phyloP scores from a whole-genome alignment of 2,888 invertebrate genomes.

The Hyposoter didymator region DNA sequence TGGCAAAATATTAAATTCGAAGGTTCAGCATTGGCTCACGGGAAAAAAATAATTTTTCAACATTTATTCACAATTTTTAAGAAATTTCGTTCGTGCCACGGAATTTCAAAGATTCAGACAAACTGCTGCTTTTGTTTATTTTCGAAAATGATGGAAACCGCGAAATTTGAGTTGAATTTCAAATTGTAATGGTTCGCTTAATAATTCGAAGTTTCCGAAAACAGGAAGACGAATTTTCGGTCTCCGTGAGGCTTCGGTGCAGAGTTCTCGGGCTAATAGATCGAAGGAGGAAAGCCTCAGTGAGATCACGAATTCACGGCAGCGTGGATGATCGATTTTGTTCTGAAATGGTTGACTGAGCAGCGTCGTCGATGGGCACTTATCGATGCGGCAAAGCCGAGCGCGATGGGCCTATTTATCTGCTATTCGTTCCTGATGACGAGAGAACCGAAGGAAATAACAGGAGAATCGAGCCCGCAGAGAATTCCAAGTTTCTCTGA shows the following conservation, averaged over 20 bases:
- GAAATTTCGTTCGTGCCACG: background rate
- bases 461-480: background rate
- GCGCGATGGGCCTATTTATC: conserved; percentile 23
- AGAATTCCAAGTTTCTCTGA: background rate
- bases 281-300: conserved; percentile 3
- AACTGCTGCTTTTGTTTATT: background rate
- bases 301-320: conserved; percentile 72
- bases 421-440: conserved; percentile 27
- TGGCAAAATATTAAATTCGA: background rate
- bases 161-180: background rate
- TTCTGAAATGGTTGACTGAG: conserved; percentile 68
- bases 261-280: background rate
- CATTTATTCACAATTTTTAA: background rate
- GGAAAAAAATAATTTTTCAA: background rate
- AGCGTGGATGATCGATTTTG: conserved; percentile 73
- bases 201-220: background rate
- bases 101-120: background rate
- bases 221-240: background rate
- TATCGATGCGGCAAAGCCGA: conserved; percentile 59
- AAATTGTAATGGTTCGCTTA: background rate
- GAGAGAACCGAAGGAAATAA: conserved; percentile 51
- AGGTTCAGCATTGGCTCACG: background rate
- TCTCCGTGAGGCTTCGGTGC: background rate
- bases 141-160: background rate
- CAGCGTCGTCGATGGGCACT: conserved; percentile 58